These are phyloP conservation scores for Apantesis nais DNA, from an alignment of 2,888 invertebrate genomes.

Conservation along the genomic window DNA sequence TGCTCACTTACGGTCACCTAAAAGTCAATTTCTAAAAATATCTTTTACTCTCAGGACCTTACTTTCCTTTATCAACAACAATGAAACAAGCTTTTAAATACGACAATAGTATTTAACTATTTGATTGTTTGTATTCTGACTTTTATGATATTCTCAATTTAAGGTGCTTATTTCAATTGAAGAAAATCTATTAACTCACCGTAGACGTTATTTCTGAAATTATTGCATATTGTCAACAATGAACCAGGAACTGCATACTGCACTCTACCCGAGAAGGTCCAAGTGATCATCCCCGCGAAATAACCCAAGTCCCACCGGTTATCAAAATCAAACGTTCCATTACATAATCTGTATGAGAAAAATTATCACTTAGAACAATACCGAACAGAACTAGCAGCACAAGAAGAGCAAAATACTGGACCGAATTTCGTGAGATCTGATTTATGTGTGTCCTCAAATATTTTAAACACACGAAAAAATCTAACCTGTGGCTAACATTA, in stretches of 20 bases:
- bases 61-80: background rate
- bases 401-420: no score
- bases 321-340: conserved; percentile 62
- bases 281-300: conserved; percentile 73
- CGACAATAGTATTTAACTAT: background rate
- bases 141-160: background rate
- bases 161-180: background rate
- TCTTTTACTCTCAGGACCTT: background rate
- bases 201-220: conserved; percentile 59
- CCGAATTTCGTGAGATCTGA: no score
- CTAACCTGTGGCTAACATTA: no score
- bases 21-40: background rate
- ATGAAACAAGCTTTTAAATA: background rate
- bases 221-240: conserved; percentile 61
- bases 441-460: no score
- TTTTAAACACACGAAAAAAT: no score
- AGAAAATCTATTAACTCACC: conserved; percentile 53
- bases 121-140: background rate
- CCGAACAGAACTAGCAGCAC: background rate
- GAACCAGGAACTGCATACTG: conserved; percentile 70
- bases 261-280: conserved; percentile 71
- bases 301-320: conserved; percentile 67
- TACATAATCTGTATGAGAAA: conserved; percentile 62
- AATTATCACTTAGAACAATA: background rate
- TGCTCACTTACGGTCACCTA: background rate